Base-by-base conservation (phyloP, 2,888 invertebrate genomes). In the Mythimna lalbum region DNA sequence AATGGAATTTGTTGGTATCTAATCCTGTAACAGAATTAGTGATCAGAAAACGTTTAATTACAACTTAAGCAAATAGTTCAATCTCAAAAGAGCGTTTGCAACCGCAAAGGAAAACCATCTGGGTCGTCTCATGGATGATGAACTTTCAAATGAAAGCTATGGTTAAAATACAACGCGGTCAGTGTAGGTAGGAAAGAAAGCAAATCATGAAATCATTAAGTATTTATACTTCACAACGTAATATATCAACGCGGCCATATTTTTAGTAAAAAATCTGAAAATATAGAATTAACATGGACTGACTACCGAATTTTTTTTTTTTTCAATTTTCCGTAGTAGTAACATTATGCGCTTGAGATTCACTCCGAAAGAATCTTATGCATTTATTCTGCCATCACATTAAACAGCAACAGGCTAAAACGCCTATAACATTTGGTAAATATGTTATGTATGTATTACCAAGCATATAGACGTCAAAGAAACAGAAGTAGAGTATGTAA, bases 11-110 rank as follows among this genome's bases (percentile, higher is more conserved):
- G 9, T 5, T 27, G 14, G 19, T 62, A 62, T 72, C 33, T 72
- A 4, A 72, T 47, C 14, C 14, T 36, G 19, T 53, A 43, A n/a
- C n/a, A 6, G 17, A 49, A n/a, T 63, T 39, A 10, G n/a, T 33
- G 4, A 33, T 33, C 5, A 55, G 27, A 10, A 49, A 19, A 50
- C 5, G 12, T 33, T 10, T 4, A 64, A 27, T 7, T 53, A 43
- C 6, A 43, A 43, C 43, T 43, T 19, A 43, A 4, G 17, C 14
- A 5, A 19, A 19, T 43, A 43, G 17, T 43, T 43, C 17, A 19
- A 43, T 73, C 9, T 49, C 17, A 39, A n/a, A 63, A 12, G 12
- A 12, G 17, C 21, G 31, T 27, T 4, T 36, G 43, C 43, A 73
- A 47, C 14, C 7, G 27, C 19, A 71, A 27, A 17, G n/a, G n/a